Conservation (phyloP, 2,888 invertebrate genomes). For the Sphaerophoria taeniata region DNA sequence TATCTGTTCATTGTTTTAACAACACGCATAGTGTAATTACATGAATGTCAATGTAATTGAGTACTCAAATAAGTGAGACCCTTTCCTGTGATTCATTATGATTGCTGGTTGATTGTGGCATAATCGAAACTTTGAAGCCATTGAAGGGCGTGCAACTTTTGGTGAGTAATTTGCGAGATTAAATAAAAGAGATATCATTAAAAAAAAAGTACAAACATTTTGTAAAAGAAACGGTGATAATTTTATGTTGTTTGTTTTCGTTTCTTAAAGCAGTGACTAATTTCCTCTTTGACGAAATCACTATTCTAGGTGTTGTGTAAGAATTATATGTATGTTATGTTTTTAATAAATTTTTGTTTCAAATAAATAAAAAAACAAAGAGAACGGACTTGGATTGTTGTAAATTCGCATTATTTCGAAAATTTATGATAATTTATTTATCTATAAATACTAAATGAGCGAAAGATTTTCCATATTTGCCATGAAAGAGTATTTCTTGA, state of each 20-base stretch:
- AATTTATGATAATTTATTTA: constrained; percentile 33
- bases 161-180: constrained; percentile 46
- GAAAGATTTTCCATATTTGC: constrained; percentile 1
- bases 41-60: too few species aligned
- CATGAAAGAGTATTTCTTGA: constrained; percentile 1
- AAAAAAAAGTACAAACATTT: background rate
- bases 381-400: background rate
- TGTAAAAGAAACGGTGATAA: background rate
- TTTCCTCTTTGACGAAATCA: constrained; percentile 8
- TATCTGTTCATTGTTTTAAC: too few species aligned
- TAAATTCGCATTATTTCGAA: constrained; percentile 13
- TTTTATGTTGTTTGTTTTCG: constrained; percentile 18
- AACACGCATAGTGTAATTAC: too few species aligned
- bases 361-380: background rate
- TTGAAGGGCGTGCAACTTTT: constrained; percentile 25
- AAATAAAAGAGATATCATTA: constrained; percentile 7
- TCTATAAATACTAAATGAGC: constrained; percentile 17
- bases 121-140: constrained; percentile 12
- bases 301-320: background rate
- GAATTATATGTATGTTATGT: too few species aligned
- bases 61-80: too few species aligned
- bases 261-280: constrained; percentile 25
- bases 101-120: constrained; percentile 6
- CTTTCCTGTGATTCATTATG: constrained; percentile 11
- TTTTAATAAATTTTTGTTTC: background rate